Percentiles rank a stretch among this genome's conserved stretches.
Evolutionary conservation across 2,888 invertebrate genomes (phyloP).

Genomic region (Acanthosepion pharaonis): DNA sequence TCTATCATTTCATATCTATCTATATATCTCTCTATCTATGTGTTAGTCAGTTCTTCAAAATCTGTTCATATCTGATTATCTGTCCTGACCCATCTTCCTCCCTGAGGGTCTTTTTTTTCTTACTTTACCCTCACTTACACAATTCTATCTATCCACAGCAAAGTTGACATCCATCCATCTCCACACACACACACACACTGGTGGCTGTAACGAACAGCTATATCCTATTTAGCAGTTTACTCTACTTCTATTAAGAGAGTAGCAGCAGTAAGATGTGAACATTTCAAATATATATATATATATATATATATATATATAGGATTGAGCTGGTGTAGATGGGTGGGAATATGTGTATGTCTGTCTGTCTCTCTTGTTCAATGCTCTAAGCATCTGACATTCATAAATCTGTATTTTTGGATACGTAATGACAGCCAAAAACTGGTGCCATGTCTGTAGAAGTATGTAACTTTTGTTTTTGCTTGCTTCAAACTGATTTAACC

Average conservation of each 20-base stretch:
- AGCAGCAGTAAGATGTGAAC: neutral
- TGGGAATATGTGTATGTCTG: neutral
- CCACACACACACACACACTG: neutral
- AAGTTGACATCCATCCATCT: too few relatives aligned
- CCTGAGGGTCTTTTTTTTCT: too few relatives aligned
- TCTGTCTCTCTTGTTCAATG: neutral
- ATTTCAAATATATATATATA: neutral
- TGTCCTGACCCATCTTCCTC: too few relatives aligned
- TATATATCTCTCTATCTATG: too few relatives aligned
- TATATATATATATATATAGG: neutral
- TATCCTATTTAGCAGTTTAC: neutral
- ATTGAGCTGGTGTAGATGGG: neutral
- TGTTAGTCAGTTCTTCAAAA: too few relatives aligned
- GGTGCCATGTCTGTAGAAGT: constrained; percentile 16
- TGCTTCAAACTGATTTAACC: neutral
- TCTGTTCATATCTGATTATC: too few relatives aligned
- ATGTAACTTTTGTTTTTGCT: neutral
- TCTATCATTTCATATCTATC: too few relatives aligned
- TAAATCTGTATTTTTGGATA: neutral
- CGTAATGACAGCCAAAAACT: neutral
- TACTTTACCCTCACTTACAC: too few relatives aligned
- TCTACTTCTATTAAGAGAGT: neutral
- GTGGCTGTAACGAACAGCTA: neutral
- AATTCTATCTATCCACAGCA: too few relatives aligned
- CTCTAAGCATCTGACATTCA: neutral